Evolutionary conservation across 1,140 invertebrate species (phyloP), one percentile per base, ranked within the genome.

Genomic region (Papilio helenus): DNA sequence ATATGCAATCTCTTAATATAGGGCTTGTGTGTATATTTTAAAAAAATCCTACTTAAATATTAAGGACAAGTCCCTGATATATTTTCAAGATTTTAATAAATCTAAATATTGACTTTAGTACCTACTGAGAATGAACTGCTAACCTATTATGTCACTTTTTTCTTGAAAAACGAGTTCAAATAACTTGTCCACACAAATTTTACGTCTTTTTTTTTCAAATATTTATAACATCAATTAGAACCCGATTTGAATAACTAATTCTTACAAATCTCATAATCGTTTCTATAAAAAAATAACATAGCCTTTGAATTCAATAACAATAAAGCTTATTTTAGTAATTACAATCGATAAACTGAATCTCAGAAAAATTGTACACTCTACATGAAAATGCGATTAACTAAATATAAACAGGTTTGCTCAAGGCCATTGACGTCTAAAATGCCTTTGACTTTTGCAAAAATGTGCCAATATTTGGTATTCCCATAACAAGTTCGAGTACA

Each of bases 111-210:
- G n/a, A 16, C 7, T 55, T 55, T n/a, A 55, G 34, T 39, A 55
- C 51, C n/a, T 55, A 20, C 16, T 55, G 51, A 20, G 51, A 55
- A 20, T 20, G 51, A 58, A 7, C 20, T 58, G 20, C 20, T 58
- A 23, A 26, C 23, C 58, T 61, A 61, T 14, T 61, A 61, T 61
- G 20, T 26, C 23, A 61, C 23, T 26, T 9, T 26, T 61, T 23
- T 61, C 20, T 61, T 61, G 58, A 26, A 61, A 61, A 61, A 26
- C 58, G 58, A 26, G 58, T 26, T 61, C 23, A 61, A 61, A 61
- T 26, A 29, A 61, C 58, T 61, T 61, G 23, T 61, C 58, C 12
- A 3, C 12, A 61, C 20, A 23, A 26, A 12, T 26, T 61, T 26
- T 26, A 61, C 18, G 12, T 61, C 4, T 14, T 61, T 61, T 26